Evolutionary conservation across 2,113 vertebrate genomes (phyloP).

Genomic region (Solenodon paradoxus): DNA sequence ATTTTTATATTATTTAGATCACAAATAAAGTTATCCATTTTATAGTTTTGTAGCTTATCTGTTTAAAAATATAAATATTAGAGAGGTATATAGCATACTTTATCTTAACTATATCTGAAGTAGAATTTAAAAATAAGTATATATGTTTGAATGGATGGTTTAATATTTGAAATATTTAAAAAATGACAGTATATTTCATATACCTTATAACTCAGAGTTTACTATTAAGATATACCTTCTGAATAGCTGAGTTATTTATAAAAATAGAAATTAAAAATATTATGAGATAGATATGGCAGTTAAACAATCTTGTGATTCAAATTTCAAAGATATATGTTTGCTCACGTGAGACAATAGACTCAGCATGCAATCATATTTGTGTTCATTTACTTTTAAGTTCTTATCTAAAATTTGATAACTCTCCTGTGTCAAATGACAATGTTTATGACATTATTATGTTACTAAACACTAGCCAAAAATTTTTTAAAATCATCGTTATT

Average conservation of each 20-base stretch:
- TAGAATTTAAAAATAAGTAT: background rate
- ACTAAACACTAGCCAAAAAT: background rate
- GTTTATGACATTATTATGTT: background rate
- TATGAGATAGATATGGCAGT: background rate
- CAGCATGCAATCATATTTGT: background rate
- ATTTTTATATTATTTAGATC: background rate
- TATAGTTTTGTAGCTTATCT: background rate
- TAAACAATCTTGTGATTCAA: background rate
- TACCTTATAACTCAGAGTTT: background rate
- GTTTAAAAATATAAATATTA: background rate
- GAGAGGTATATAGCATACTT: background rate
- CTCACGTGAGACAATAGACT: background rate
- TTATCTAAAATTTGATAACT: background rate
- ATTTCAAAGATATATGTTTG: background rate
- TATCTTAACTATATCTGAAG: background rate
- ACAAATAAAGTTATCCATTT: background rate
- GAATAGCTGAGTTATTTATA: background rate
- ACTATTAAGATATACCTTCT: background rate
- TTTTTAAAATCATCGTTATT: background rate
- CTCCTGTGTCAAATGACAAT: background rate
- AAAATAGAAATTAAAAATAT: background rate
- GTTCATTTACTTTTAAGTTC: slow-evolving; percentile 10
- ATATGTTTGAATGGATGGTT: background rate
- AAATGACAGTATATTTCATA: background rate
- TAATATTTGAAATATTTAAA: background rate